Base-by-base conservation (phyloP, 2,888 invertebrate species). In the Lepidocyrtinus sp. region DNA sequence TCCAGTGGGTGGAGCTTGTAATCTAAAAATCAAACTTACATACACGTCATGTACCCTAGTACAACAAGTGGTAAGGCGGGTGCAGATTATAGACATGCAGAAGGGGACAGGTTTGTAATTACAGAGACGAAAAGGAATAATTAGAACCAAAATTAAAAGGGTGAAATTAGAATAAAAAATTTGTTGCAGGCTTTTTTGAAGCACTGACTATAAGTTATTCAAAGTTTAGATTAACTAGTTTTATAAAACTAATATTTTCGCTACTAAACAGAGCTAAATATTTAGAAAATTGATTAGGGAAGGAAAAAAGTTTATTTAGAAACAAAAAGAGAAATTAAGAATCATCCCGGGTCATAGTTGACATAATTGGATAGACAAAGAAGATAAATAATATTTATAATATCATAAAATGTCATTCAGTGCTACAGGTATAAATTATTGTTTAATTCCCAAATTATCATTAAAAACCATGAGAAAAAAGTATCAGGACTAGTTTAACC, bases 21-120 rank as follows among this genome's bases (percentile, higher is more conserved):
- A 83, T 82, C 86, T 86, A 82, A 79, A 83, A 76, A 83, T 71
- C 12, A 76, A 73, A 79, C 82, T 82, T 72, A 82, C 73, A 82
- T 79, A 79, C 75, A 79, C 75, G 78, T 82, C 82, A 82, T 73
- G 72, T 67, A 72, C 82, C 72, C 82, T 69, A 69, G 69, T 72
- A 69, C 72, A 79, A 72, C 59, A 67, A 61, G 50, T 65, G 77
- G 77, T 55, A 72, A 67, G 71, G 50, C 64, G 77, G 26, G 77
- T 45, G 55, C 27, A 71, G 26, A 59, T 24, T 70, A 77, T 46
- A 78, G 78, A 15, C 72, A 78, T 68, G 72, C 68, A 68, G 77
- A 72, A 78, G 73, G 27, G 36, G 19, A 71, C 26, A 71, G 45
- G 70, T n/a, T 12, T 17, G 2, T 50, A 50, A 50, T 68, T 68